Percentiles rank a stretch among this genome's conserved stretches.
Evolutionary conservation across 2,888 invertebrate species (phyloP).

Genomic region (Ischnura elegans): DNA sequence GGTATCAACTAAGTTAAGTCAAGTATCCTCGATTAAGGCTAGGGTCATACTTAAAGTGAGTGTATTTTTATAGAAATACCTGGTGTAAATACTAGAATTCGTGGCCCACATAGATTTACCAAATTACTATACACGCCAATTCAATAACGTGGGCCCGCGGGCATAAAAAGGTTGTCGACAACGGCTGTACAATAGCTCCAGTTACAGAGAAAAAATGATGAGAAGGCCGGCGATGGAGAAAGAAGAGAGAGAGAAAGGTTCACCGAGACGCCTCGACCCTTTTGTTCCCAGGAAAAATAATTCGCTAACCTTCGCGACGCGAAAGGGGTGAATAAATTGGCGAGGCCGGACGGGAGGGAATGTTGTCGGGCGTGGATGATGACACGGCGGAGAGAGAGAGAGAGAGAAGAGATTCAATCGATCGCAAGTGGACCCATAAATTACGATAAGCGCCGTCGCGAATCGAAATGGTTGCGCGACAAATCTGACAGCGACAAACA

Average conservation of each 20-base stretch:
- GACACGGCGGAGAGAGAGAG: not conserved
- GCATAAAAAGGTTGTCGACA: too few relatives aligned
- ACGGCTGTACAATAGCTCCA: too few relatives aligned
- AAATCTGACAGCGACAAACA: constrained; percentile 2
- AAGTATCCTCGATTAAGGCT: too few relatives aligned
- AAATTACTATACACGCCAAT: too few relatives aligned
- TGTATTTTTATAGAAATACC: too few relatives aligned
- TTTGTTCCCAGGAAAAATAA: not conserved
- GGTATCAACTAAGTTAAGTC: too few relatives aligned
- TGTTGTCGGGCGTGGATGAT: not conserved
- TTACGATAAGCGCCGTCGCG: not conserved
- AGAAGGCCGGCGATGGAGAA: not conserved
- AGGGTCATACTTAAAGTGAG: too few relatives aligned
- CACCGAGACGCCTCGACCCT: not conserved
- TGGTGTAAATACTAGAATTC: too few relatives aligned
- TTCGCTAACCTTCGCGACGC: not conserved
- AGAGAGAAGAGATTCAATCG: not conserved
- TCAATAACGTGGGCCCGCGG: too few relatives aligned
- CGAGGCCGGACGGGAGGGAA: not conserved
- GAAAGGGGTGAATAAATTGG: not conserved
- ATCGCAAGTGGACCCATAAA: constrained; percentile 35
- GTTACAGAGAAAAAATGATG: too few relatives aligned
- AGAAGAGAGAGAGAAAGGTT: not conserved
- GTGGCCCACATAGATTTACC: too few relatives aligned
- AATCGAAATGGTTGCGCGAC: not conserved